Evolutionary conservation across 2,797 vertebrate genomes (phyloP), one percentile per base, ranked within the genome.

Genomic region (Chanos chanos): DNA sequence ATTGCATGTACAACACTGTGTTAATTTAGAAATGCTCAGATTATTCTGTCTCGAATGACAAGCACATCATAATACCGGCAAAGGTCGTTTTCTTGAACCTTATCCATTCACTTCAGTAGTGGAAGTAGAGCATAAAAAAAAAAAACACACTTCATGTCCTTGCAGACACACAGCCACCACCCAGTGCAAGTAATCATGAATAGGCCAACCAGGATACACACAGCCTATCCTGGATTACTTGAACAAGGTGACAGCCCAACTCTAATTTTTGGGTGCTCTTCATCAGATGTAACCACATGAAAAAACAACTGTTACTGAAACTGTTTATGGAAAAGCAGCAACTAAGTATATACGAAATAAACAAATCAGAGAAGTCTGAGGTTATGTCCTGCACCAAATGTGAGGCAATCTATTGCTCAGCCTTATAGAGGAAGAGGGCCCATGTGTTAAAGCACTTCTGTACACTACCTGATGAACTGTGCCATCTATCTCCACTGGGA

Each of bases 151-250:
- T n/a, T n/a, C n/a, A n/a, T n/a, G n/a, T 44, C 7, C 63, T 52
- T 21, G 57, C 31, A 34, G 77, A 48, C 22, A 64, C 66, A 77
- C 48, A 45, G 86, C 76, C 76, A 81, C 85, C 80, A 89, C 89
- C 94, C 86, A 90, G 92, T 90, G 91, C 96, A 99, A 98, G 96
- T 97, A 98, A 95, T 93, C 94, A 74, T 91, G 95, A 93, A 97
- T 91, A 98, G 96, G 96, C 96, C 93, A 91, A 84, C 81, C 77
- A 85, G 83, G 86, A 91, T 70, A 86, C 81, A 90, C 87, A 96
- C 94, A 99, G 95, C 96, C 96, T 98, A 98, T 99, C 96, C 96
- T 99, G 96, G 96, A 97, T 99, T 99, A 99, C 96, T 99, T 99
- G 96, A 99, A 98, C 86, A 80, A 82, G 92, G 93, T 89, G 81